Evolutionary conservation across 1,140 invertebrate genomes (phyloP).

Genomic region (Scaptomyza hsui): DNA sequence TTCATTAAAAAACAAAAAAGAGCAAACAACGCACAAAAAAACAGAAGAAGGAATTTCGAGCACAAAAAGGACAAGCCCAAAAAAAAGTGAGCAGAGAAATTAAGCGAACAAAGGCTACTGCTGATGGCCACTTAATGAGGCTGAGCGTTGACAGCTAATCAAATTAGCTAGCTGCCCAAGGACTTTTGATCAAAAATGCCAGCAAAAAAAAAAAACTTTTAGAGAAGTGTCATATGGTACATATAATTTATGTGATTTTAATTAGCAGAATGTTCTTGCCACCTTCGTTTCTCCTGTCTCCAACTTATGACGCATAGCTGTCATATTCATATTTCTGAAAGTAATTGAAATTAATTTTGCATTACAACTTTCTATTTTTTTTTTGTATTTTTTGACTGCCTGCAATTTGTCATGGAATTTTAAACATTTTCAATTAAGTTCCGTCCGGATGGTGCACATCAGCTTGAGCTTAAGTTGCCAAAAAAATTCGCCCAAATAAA

Average conservation of each 20-base stretch:
- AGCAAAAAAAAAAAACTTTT: constrained; percentile 44
- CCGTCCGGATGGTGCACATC: constrained; percentile 51
- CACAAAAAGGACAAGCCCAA: constrained; percentile 19
- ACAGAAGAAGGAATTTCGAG: constrained; percentile 1
- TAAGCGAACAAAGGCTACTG: constrained; percentile 47
- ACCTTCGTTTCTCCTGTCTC: constrained; percentile 5
- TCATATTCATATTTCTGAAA: constrained; percentile 72
- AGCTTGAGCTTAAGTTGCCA: constrained; percentile 67
- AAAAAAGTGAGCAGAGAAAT: constrained; percentile 12
- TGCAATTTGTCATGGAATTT: constrained; percentile 73
- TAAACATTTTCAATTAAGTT: constrained; percentile 80
- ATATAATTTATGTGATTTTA: constrained; percentile 79
- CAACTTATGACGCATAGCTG: constrained; percentile 73
- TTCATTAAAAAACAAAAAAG: constrained; percentile 18
- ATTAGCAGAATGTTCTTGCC: constrained; percentile 53
- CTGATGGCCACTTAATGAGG: constrained; percentile 67
- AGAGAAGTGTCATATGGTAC: constrained; percentile 62
- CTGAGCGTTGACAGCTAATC: constrained; percentile 60
- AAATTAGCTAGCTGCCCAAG: constrained; percentile 70
- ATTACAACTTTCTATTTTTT: constrained; percentile 40
- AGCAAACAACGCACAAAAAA: constrained; percentile 21
- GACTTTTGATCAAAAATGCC: constrained; percentile 73
- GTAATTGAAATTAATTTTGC: constrained; percentile 81
- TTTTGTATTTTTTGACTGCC: constrained; percentile 21
- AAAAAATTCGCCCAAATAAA: constrained; percentile 52